phyloP scores from a whole-genome alignment of 2,113 vertebrate species.

The Hipposideros armiger region DNA sequence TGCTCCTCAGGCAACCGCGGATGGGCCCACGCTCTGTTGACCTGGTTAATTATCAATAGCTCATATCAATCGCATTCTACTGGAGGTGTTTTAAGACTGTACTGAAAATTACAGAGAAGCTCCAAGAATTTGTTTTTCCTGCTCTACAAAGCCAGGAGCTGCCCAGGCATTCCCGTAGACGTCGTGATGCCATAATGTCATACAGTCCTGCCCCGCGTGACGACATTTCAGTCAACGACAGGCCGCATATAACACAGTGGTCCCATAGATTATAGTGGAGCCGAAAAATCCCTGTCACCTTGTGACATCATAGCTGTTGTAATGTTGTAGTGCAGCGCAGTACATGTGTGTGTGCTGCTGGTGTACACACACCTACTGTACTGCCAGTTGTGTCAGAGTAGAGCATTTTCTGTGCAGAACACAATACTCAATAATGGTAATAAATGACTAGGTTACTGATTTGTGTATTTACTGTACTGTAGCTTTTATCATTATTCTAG shows the following conservation, averaged over 20 bases:
- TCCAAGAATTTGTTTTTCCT: neutral
- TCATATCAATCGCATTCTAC: neutral
- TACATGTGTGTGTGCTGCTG: neutral
- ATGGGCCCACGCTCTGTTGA: neutral
- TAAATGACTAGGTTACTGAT: neutral
- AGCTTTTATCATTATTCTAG: neutral
- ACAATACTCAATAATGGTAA: no score
- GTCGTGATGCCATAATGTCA: neutral
- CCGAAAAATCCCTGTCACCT: neutral
- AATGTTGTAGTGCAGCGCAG: fast-evolving
- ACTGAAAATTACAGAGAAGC: neutral
- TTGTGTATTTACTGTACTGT: no score
- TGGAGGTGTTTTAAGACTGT: neutral
- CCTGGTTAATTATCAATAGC: neutral
- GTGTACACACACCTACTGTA: neutral
- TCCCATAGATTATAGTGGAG: neutral
- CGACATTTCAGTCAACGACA: neutral
- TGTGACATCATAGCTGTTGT: neutral
- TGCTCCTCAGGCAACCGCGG: fast-evolving
- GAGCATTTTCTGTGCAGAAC: neutral
- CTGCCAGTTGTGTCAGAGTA: neutral
- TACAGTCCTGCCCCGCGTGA: fast-evolving
- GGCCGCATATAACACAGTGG: neutral
- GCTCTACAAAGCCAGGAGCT: neutral
- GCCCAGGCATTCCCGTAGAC: neutral